Evolutionary conservation across 1,140 invertebrate genomes (phyloP).

Genomic region (Plectrocnemia conspersa): DNA sequence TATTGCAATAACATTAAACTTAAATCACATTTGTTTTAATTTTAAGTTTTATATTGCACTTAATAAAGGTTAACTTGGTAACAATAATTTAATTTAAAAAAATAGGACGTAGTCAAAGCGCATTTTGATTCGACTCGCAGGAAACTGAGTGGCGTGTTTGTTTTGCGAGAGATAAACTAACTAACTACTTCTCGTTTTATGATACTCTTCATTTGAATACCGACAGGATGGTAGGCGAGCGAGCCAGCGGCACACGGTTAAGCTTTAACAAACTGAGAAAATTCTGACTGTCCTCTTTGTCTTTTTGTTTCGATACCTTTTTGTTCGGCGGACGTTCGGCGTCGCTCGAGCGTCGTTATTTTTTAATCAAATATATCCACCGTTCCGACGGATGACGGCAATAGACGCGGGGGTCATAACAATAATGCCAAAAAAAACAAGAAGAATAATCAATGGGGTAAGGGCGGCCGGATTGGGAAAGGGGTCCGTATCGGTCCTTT

Average conservation of each 20-base stretch:
- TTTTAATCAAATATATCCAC: constrained; percentile 56
- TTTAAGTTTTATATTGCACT: too few species aligned
- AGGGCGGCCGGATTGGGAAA: constrained; percentile 19
- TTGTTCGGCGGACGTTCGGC: constrained; percentile 36
- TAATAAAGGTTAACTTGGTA: too few species aligned
- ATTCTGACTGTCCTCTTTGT: constrained; percentile 47
- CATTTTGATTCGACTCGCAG: too few species aligned
- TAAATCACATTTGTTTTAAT: too few species aligned
- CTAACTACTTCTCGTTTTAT: constrained; percentile 8
- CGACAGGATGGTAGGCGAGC: constrained; percentile 39
- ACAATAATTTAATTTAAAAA: too few species aligned
- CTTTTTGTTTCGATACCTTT: constrained; percentile 8
- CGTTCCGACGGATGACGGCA: constrained; percentile 49
- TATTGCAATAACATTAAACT: too few species aligned
- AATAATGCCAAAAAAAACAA: constrained; percentile 31
- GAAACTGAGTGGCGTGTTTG: not conserved
- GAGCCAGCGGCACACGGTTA: constrained; percentile 40
- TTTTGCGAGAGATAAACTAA: constrained; percentile 4
- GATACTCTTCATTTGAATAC: constrained; percentile 38
- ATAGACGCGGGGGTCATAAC: constrained; percentile 32
- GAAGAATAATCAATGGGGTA: constrained; percentile 8
- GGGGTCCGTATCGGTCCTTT: constrained; percentile 31
- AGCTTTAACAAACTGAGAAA: constrained; percentile 42
- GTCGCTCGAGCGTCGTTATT: constrained; percentile 53
- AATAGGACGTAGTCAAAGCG: too few species aligned